A percentile compares a stretch with the other conserved stretches of the same genome.
These are phyloP conservation scores for Lithobates sylvaticus DNA, from an alignment of 2,797 vertebrate species.

Conservation along the genomic window DNA sequence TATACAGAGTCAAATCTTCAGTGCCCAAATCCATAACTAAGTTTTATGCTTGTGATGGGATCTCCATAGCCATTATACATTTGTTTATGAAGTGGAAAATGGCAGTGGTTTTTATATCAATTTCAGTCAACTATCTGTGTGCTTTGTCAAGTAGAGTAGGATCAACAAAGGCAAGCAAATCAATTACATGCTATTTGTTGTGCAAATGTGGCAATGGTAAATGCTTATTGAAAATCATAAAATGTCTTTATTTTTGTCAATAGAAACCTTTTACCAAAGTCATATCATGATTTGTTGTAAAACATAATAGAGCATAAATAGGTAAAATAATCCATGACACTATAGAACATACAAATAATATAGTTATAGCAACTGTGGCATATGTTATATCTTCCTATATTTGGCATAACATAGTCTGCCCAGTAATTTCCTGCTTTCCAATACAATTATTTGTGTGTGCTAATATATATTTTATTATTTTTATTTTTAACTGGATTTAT, in stretches of 20 bases:
- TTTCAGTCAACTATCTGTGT: slow-evolving; percentile 36
- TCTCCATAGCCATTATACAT: slow-evolving; percentile 24
- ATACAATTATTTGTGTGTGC: no score
- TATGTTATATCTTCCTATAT: no score
- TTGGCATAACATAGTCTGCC: no score
- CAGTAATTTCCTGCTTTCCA: no score
- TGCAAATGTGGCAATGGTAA: slow-evolving; percentile 6
- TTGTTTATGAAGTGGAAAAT: slow-evolving; percentile 48
- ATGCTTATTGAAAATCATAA: slow-evolving; percentile 6
- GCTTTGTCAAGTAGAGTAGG: slow-evolving; percentile 28
- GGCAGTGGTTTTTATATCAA: slow-evolving; percentile 23
- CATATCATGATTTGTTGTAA: background rate
- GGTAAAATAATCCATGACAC: background rate
- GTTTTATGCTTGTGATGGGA: slow-evolving; percentile 45
- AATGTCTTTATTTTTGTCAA: slow-evolving; percentile 15
- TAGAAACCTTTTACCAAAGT: slow-evolving; percentile 17
- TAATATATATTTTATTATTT: no score
- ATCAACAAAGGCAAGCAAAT: slow-evolving; percentile 40
- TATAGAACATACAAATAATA: background rate
- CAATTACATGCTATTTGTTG: slow-evolving; percentile 17
- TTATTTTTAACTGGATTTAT: no score
- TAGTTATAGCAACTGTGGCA: background rate
- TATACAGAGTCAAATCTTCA: slow-evolving; percentile 29
- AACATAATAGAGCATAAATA: background rate
- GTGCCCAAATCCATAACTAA: slow-evolving; percentile 48